Evolutionary conservation across 2,888 invertebrate genomes (phyloP), one percentile per base, ranked within the genome.

Genomic region (Caprella mutica): DNA sequence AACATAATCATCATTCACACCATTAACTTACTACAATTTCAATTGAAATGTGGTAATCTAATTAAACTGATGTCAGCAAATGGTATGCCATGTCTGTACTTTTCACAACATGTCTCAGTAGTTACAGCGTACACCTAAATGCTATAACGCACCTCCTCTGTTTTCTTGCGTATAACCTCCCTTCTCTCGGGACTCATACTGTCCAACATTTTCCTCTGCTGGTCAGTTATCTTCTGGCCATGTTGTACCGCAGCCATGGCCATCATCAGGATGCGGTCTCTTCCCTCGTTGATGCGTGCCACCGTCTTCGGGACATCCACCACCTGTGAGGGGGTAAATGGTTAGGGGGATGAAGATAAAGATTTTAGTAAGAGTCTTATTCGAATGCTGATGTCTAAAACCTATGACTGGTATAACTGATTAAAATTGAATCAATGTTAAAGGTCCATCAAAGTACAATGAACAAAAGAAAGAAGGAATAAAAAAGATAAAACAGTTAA

Each of bases 201-300:
- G 1, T 48, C 27, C 9, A 61, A n/a, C 5, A 57, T 33, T 4
- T 42, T 38, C 50, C 52, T 51, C 50, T 58, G 61, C 5, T 6
- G 17, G 2, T 52, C 24, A 0, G 58, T 52, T 17, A 58, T 35
- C 14, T 52, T 52, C 46, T 58, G 50, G n/a, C 61, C 61, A 21
- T 52, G 55, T 12, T 58, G 46, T 6, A 55, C 46, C n/a, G 58
- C 61, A 5, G 46, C 30, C 26, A 58, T 23, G 40, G 61, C 61
- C 14, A 51, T 38, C 21, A 52, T 48, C 33, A 52, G 57, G 2
- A 40, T 51, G 27, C 48, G 44, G n/a, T 35, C 29, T 3, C 44
- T 21, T 8, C 24, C 17, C 12, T 55, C 44, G 8, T 17, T 27
- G 12, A 26, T 35, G n/a, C 29, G 29, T 21, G 17, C 43, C 27